A percentile compares a stretch with the other conserved stretches of the same genome.
These are phyloP conservation scores for Portevinia maculata DNA, from an alignment of 2,888 invertebrate species.

Conservation along the genomic window DNA sequence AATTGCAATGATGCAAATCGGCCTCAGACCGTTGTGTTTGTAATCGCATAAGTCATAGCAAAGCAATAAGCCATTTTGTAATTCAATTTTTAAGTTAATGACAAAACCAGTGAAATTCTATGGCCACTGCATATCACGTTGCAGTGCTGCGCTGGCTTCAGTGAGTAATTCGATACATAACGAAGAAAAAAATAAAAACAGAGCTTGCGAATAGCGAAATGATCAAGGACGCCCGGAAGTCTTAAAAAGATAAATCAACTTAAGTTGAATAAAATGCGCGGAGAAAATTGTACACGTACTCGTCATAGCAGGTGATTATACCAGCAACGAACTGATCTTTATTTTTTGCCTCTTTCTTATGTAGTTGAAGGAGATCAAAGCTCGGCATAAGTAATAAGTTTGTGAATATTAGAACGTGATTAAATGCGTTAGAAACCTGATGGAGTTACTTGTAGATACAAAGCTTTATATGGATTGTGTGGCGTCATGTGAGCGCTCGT, in stretches of 20 bases:
- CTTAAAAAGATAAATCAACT: slow-evolving; percentile 55
- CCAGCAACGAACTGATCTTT: slow-evolving; percentile 37
- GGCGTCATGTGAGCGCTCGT: no score
- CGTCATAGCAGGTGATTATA: slow-evolving; percentile 47
- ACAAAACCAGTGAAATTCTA: slow-evolving; percentile 39
- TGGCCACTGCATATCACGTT: slow-evolving; percentile 48
- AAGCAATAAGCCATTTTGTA: slow-evolving; percentile 23
- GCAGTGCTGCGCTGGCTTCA: slow-evolving; percentile 10
- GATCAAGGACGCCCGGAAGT: slow-evolving; percentile 68
- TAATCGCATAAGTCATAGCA: background rate
- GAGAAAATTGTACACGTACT: slow-evolving; percentile 16
- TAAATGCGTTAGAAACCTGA: no score
- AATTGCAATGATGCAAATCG: slow-evolving; percentile 54
- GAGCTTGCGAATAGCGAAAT: slow-evolving; percentile 11
- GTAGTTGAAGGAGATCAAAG: slow-evolving; percentile 34
- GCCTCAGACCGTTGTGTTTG: slow-evolving; percentile 21
- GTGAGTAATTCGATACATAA: slow-evolving; percentile 46
- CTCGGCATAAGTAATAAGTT: background rate
- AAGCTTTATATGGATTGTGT: no score
- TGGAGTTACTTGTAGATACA: no score
- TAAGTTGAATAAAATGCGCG: slow-evolving; percentile 32
- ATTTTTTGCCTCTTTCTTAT: slow-evolving; percentile 5
- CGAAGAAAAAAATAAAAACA: slow-evolving; percentile 6
- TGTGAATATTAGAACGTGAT: background rate
- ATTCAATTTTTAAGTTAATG: slow-evolving; percentile 35